phyloP scores from a whole-genome alignment of 1,140 invertebrate genomes.

The Drosophila nebulosa region DNA sequence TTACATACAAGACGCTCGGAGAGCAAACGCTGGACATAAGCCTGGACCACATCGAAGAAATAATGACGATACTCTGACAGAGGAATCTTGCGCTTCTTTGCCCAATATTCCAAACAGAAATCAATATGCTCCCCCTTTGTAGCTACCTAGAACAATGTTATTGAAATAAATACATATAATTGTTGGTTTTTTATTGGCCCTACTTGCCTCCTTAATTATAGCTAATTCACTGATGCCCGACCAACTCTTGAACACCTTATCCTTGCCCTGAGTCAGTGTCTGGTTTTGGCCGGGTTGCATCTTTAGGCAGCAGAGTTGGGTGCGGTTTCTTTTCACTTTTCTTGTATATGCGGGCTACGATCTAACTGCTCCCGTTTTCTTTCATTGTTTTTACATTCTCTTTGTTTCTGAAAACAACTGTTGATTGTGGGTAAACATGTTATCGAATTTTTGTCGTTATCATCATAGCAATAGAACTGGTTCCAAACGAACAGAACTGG shows the following conservation, averaged over 20 bases:
- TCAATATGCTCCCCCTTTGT: conserved; percentile 78
- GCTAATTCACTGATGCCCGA: conserved; percentile 65
- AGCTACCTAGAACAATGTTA: too few species aligned
- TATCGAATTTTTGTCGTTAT: too few species aligned
- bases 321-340: conserved; percentile 53
- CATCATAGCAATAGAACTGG: not conserved
- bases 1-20: conserved; percentile 75
- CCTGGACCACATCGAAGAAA: conserved; percentile 74
- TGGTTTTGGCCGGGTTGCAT: conserved; percentile 61
- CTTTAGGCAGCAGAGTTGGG: not conserved
- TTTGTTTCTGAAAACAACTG: not conserved
- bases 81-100: conserved; percentile 60
- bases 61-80: conserved; percentile 59
- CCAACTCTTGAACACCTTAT: conserved; percentile 75
- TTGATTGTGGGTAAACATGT: too few species aligned
- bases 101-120: conserved; percentile 69
- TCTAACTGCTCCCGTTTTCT: not conserved
- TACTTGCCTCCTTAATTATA: conserved; percentile 63
- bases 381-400: conserved; percentile 20
- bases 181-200: not conserved
- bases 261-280: conserved; percentile 47
- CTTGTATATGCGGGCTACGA: not conserved
- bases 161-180: not conserved
- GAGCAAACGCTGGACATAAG: conserved; percentile 72
- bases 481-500: not conserved